Base-by-base conservation (phyloP, 1,140 invertebrate genomes). In the Popillia japonica region DNA sequence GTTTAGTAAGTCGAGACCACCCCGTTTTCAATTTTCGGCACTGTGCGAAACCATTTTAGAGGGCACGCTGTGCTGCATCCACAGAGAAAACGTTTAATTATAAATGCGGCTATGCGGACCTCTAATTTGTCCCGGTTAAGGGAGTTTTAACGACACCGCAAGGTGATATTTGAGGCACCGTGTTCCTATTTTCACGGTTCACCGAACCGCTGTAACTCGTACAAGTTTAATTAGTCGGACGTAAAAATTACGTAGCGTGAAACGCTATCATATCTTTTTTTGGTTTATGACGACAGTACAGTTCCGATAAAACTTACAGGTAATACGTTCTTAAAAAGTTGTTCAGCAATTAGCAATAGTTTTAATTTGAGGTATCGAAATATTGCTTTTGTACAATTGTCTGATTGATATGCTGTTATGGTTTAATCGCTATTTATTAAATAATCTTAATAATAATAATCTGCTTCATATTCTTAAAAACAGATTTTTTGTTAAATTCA, bases 151-250 rank as follows among this genome's bases (percentile, higher is more conserved):
- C 17, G 48, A 55, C 48, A 55, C 48, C 14, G 48, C 48, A 55
- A 55, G 48, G 48, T 55, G 48, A 55, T 55, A 55, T 55, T 55
- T 17, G 48, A 55, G 14, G 48, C 48, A 55, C 48, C 48, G 48
- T 17, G 48, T 17, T 55, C 48, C 48, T 55, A 55, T 55, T 55
- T 55, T 55, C 48, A 55, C 48, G 48, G 48, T 55, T 55, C 14
- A 17, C 14, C 48, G 48, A n/a, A 17, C 48, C 14, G 48, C 17
- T 55, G 48, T 55, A 55, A 55, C 48, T 55, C 48, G 48, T 55
- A 55, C 48, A 55, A 55, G 48, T 55, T 55, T 55, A 55, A 55
- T 55, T 55, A 17, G 48, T 55, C 17, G 48, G 48, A 55, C 48
- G 17, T 55, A 55, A 17, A 17, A 55, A 55, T 55, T 55, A 55